Conservation (phyloP, 2,888 invertebrate species). For the Mythimna pallens region DNA sequence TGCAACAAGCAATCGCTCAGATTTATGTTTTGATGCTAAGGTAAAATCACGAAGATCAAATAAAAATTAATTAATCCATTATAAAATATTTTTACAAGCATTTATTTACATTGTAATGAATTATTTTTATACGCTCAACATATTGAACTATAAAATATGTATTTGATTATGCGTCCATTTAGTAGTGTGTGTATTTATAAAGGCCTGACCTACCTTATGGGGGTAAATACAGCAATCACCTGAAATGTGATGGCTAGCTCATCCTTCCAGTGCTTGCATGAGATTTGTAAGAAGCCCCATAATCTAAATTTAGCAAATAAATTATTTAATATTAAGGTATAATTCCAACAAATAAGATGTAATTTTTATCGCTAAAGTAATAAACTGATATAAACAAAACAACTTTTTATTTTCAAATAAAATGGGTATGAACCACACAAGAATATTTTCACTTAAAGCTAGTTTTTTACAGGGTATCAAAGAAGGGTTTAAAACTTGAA, state of each 20-base stretch:
- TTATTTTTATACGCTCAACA: slow-evolving; percentile 89
- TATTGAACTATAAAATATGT: slow-evolving; percentile 77
- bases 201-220: slow-evolving; percentile 70
- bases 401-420: slow-evolving; percentile 62
- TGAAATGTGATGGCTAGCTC: slow-evolving; percentile 61
- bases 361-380: slow-evolving; percentile 86
- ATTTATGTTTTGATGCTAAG: slow-evolving; percentile 81
- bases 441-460: background rate
- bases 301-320: slow-evolving; percentile 84
- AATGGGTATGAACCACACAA: slow-evolving; percentile 2
- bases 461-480: background rate
- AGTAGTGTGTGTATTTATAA: slow-evolving; percentile 75
- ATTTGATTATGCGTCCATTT: slow-evolving; percentile 86
- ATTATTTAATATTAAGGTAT: slow-evolving; percentile 86
- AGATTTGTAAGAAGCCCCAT: slow-evolving; percentile 80
- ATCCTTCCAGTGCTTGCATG: slow-evolving; percentile 67
- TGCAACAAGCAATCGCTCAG: slow-evolving; percentile 72
- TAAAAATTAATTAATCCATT: slow-evolving; percentile 74
- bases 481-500: background rate
- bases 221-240: slow-evolving; percentile 58
- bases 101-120: slow-evolving; percentile 87
- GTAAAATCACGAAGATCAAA: slow-evolving; percentile 76
- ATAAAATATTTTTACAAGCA: slow-evolving; percentile 88
- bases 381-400: slow-evolving; percentile 70
- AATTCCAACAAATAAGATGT: slow-evolving; percentile 82